These are phyloP conservation scores for Drosophila vallismaia DNA, from an alignment of 2,888 invertebrate species.

Conservation along the genomic window DNA sequence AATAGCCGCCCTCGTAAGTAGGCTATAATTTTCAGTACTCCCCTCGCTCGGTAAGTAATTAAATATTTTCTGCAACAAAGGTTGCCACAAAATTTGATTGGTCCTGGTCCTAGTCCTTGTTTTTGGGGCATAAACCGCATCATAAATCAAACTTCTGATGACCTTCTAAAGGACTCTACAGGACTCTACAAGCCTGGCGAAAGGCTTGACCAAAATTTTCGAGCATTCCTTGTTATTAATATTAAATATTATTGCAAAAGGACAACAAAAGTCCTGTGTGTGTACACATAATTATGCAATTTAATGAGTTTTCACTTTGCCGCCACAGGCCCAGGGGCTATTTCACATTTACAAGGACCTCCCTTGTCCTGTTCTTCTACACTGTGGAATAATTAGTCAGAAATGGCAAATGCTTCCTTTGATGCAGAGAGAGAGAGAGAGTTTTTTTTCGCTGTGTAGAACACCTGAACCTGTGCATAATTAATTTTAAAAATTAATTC, in stretches of 20 bases:
- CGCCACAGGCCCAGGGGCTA: constrained; percentile 32
- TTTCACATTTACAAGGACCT: constrained; percentile 5
- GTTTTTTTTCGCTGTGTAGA: constrained; percentile 12
- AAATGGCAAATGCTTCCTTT: background rate
- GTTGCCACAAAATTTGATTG: constrained; percentile 32
- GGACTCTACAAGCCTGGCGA: background rate
- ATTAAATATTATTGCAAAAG: constrained; percentile 69
- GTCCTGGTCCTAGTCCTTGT: background rate
- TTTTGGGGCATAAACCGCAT: constrained; percentile 39
- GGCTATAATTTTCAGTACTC: constrained; percentile 60
- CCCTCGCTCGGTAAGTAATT: constrained; percentile 53
- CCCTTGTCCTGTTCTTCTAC: background rate
- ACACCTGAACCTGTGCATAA: constrained; percentile 71
- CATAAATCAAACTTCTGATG: constrained; percentile 73
- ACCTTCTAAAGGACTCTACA: constrained; percentile 10
- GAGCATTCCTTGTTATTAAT: constrained; percentile 74
- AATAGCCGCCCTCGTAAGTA: constrained; percentile 66
- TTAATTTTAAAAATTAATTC: constrained; percentile 70
- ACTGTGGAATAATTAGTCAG: background rate
- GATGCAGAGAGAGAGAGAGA: background rate
- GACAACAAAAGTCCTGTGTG: constrained; percentile 39
- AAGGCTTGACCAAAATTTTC: constrained; percentile 42
- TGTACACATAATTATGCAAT: constrained; percentile 72
- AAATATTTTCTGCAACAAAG: constrained; percentile 73
- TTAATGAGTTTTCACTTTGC: constrained; percentile 75